Evolutionary conservation across 2,888 invertebrate genomes (phyloP).

Genomic region (Metopia argyrocephala): DNA sequence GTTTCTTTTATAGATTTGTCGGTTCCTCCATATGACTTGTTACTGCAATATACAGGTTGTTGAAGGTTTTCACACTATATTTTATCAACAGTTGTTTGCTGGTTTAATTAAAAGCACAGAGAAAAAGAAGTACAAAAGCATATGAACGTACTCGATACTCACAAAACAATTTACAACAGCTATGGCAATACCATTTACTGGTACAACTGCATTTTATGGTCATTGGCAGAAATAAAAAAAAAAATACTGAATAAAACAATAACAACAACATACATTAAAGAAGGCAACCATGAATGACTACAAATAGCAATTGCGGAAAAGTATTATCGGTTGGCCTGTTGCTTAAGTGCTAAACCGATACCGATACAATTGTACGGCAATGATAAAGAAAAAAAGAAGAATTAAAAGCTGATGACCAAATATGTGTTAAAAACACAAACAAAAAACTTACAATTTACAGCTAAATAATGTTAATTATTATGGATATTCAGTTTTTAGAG

Average conservation of each 20-base stretch:
- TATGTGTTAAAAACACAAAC: constrained; percentile 35
- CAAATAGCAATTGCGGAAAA: constrained; percentile 46
- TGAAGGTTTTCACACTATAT: not conserved
- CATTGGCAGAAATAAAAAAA: not conserved
- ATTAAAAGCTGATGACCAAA: constrained; percentile 34
- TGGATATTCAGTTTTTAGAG: constrained; percentile 24
- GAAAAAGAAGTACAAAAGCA: not conserved
- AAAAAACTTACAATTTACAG: constrained; percentile 33
- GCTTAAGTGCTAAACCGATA: constrained; percentile 22
- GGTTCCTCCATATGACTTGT: not conserved
- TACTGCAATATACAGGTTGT: constrained; percentile 17
- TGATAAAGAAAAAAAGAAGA: constrained; percentile 17
- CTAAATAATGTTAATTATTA: constrained; percentile 22
- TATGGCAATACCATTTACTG: not conserved
- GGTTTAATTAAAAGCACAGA: not conserved
- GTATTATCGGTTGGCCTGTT: constrained; percentile 30
- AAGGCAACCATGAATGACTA: constrained; percentile 41
- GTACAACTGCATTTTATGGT: not conserved
- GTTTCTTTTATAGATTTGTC: not conserved
- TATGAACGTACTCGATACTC: not conserved
- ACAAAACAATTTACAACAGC: not conserved
- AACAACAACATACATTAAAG: not conserved
- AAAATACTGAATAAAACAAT: not conserved
- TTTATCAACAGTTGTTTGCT: constrained; percentile 27
- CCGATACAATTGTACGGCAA: not conserved